Conservation (phyloP, 2,113 vertebrate genomes). For the Phaethornis superciliosus region DNA sequence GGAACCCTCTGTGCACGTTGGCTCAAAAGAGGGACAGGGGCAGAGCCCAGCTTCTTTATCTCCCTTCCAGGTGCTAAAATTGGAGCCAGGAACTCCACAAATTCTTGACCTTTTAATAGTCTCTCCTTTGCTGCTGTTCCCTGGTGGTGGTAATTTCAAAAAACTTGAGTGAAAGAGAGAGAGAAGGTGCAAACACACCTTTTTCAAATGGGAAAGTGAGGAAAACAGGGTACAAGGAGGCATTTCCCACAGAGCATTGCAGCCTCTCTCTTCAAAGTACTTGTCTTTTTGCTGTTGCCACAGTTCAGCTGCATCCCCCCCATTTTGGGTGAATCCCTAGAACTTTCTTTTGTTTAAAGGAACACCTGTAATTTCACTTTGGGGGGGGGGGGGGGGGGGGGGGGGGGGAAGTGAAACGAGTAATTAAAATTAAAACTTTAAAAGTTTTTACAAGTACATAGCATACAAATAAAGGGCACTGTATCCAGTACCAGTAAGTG, state of each 20-base stretch:
- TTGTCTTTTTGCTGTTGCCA: background rate
- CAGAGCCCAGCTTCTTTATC: background rate
- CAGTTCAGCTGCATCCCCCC: background rate
- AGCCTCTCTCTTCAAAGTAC: background rate
- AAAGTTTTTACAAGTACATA: background rate
- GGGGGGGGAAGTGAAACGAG: too few species aligned
- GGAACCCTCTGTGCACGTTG: background rate
- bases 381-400: too few species aligned
- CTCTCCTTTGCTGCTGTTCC: background rate
- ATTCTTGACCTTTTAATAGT: background rate
- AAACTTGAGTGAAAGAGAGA: background rate
- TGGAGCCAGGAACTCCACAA: background rate
- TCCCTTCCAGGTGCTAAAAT: background rate
- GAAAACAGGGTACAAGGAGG: background rate
- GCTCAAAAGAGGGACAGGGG: accelerated
- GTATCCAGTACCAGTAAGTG: background rate
- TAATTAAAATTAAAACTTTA: background rate
- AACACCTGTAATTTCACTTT: background rate
- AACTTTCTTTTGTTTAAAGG: background rate
- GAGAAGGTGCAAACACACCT: background rate
- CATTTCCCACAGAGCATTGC: background rate
- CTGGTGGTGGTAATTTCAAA: background rate
- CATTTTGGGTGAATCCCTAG: background rate
- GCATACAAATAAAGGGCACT: background rate
- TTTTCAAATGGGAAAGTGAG: background rate